Evolutionary conservation across 2,797 vertebrate genomes (phyloP).

Genomic region (Myotis planiceps): DNA sequence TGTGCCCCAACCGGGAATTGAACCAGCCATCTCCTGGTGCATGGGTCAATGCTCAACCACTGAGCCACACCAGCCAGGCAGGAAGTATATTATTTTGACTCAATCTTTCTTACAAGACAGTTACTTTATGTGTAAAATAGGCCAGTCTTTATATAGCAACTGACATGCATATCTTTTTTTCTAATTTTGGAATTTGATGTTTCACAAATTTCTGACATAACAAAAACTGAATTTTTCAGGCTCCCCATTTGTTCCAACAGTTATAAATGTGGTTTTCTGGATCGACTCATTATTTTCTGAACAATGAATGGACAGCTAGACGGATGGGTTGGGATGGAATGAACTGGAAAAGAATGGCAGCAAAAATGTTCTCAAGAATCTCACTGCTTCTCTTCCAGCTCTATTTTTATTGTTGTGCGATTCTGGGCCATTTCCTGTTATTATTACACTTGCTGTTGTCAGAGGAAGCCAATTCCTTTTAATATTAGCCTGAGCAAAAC

Average conservation of each 20-base stretch:
- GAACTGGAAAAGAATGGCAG: background rate
- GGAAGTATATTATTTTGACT: background rate
- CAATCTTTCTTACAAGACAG: background rate
- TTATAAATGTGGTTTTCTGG: background rate
- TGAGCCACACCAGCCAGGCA: too few species aligned
- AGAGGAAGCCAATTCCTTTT: conserved; percentile 75
- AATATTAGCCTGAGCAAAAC: conserved; percentile 74
- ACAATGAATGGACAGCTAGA: background rate
- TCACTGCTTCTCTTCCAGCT: background rate
- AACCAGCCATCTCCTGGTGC: too few species aligned
- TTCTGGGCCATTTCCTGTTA: conserved; percentile 75
- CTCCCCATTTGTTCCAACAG: background rate
- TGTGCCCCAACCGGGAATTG: too few species aligned
- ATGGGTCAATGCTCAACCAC: too few species aligned
- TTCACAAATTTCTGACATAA: conserved; percentile 13
- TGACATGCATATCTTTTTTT: background rate
- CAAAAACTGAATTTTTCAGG: background rate
- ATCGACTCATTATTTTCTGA: background rate
- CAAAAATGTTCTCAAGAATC: background rate
- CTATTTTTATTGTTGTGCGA: conserved; percentile 73
- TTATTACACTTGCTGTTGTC: conserved; percentile 74
- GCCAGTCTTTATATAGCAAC: background rate
- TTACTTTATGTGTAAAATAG: background rate
- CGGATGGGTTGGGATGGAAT: background rate
- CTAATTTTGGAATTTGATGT: background rate